Evolutionary conservation across 2,888 invertebrate species (phyloP).

Genomic region (Nezara viridula): DNA sequence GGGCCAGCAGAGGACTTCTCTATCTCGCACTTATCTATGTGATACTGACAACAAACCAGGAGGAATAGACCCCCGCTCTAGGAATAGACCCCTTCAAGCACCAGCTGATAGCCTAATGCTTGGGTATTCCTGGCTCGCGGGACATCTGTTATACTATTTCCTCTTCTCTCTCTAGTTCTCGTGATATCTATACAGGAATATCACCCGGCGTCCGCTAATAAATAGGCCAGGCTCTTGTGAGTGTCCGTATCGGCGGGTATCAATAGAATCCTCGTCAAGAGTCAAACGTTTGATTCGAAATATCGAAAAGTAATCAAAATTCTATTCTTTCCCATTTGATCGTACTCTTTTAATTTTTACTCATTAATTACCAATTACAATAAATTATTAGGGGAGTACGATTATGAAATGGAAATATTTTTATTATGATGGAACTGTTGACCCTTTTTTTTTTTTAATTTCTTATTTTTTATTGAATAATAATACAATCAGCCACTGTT

Average conservation of each 20-base stretch:
- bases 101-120: conserved; percentile 53
- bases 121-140: conserved; percentile 40
- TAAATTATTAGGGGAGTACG: no score
- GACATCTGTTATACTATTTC: conserved; percentile 45
- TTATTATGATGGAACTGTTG: no score
- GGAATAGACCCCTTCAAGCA: conserved; percentile 52
- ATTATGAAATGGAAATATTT: no score
- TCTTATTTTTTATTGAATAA: no score
- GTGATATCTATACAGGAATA: conserved; percentile 36
- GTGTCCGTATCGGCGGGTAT: not conserved
- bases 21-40: conserved; percentile 37
- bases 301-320: not conserved
- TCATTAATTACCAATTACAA: no score
- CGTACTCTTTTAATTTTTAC: no score
- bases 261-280: not conserved
- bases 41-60: conserved; percentile 25
- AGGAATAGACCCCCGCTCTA: not conserved
- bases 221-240: conserved; percentile 27
- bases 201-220: conserved; percentile 37
- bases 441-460: no score
- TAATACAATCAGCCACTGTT: no score
- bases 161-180: not conserved
- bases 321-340: no score
- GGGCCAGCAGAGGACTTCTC: not conserved
- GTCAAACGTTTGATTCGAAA: not conserved